Evolutionary conservation across 1,140 invertebrate genomes (phyloP).

Genomic region (Drosophila paulistorum): DNA sequence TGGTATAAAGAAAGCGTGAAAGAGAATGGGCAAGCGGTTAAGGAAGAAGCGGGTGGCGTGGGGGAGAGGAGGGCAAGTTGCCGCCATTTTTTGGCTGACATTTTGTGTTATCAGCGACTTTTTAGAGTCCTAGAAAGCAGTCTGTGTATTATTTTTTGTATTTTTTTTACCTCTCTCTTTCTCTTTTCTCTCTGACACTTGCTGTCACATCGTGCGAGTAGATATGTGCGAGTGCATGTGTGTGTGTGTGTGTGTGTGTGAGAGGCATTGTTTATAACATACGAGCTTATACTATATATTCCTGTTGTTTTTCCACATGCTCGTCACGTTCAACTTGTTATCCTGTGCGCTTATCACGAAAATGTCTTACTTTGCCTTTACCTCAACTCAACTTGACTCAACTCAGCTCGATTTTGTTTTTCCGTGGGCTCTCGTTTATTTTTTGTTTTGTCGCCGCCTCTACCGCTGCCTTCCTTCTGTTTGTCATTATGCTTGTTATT

Average conservation of each 20-base stretch:
- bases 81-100: constrained; percentile 35
- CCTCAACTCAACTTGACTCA: constrained; percentile 14
- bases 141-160: constrained; percentile 32
- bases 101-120: constrained; percentile 48
- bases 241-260: not conserved
- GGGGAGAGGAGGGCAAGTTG: not conserved
- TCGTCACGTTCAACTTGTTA: constrained; percentile 66
- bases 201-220: constrained; percentile 37
- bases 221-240: not conserved
- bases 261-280: constrained; percentile 51
- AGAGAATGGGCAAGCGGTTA: not conserved
- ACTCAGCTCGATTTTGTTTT: constrained; percentile 16
- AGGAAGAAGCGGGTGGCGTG: too few species aligned
- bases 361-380: constrained; percentile 59
- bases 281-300: constrained; percentile 29
- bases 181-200: constrained; percentile 57
- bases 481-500: constrained; percentile 57
- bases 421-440: constrained; percentile 6
- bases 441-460: constrained; percentile 3
- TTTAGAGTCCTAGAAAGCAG: constrained; percentile 21
- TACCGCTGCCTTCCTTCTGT: constrained; percentile 23
- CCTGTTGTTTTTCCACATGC: constrained; percentile 42
- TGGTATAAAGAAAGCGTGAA: constrained; percentile 21
- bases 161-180: constrained; percentile 24
- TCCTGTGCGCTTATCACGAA: constrained; percentile 62